phyloP scores from a whole-genome alignment of 2,888 invertebrate genomes.

The Drosophila crucigera region DNA sequence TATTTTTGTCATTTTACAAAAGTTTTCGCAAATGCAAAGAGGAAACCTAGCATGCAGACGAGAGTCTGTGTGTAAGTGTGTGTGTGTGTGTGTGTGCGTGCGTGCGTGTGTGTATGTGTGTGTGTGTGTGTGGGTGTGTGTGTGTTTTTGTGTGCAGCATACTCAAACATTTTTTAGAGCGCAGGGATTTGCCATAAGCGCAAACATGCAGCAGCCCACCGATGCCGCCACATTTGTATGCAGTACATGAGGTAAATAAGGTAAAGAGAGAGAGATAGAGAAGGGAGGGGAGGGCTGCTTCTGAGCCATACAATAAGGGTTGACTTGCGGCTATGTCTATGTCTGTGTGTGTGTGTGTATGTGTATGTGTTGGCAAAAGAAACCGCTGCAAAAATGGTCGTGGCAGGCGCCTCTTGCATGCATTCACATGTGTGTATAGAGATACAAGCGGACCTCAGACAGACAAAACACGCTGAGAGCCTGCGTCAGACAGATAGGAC shows the following conservation, averaged over 20 bases:
- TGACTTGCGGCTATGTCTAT: conserved; percentile 32
- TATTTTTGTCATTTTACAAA: conserved; percentile 80
- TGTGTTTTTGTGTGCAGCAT: conserved; percentile 30
- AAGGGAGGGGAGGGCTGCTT: neutral
- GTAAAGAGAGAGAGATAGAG: neutral
- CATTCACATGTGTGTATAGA: conserved; percentile 16
- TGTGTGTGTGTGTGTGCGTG: neutral
- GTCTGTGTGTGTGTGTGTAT: neutral
- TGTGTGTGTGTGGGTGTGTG: neutral
- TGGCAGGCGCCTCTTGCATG: conserved; percentile 55
- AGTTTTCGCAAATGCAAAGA: conserved; percentile 78
- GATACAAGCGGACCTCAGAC: conserved; percentile 52
- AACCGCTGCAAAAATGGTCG: conserved; percentile 73
- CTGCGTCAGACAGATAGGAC: conserved; percentile 40
- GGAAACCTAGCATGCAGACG: conserved; percentile 48
- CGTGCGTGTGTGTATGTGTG: neutral
- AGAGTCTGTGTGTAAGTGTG: neutral
- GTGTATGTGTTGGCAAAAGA: neutral
- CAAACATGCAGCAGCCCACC: conserved; percentile 67
- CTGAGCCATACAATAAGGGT: conserved; percentile 42
- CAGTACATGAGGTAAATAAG: conserved; percentile 22
- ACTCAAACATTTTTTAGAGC: conserved; percentile 80
- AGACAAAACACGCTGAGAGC: conserved; percentile 35
- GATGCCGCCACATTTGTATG: conserved; percentile 54
- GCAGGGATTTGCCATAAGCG: conserved; percentile 75